phyloP scores from a whole-genome alignment of 2,113 vertebrate species.

The Illadopsis cleaveri region DNA sequence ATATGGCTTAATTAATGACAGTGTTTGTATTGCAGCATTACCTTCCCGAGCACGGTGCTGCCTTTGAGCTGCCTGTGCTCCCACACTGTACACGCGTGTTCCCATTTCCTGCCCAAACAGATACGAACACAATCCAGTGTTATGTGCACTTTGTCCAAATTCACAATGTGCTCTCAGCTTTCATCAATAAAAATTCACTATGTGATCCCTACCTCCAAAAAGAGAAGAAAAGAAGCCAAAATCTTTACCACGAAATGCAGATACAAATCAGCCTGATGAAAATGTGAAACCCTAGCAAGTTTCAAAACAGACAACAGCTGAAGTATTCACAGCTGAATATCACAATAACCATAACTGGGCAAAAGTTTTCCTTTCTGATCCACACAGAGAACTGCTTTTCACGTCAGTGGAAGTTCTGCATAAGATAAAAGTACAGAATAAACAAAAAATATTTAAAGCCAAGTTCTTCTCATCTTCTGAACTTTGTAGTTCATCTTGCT shows the following conservation, averaged over 20 bases:
- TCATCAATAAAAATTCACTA: background rate
- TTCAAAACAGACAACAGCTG: background rate
- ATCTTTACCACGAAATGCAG: background rate
- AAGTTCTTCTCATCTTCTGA: background rate
- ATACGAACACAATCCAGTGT: background rate
- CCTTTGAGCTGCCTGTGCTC: background rate
- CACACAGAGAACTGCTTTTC: background rate
- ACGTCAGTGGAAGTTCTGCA: background rate
- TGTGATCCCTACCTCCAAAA: background rate
- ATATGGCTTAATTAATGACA: constrained; percentile 74
- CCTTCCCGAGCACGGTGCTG: constrained; percentile 3
- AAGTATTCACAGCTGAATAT: constrained; percentile 9
- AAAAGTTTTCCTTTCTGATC: background rate
- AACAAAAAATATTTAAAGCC: background rate
- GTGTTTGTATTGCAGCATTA: constrained; percentile 32
- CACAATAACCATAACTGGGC: background rate
- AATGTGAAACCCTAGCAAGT: background rate
- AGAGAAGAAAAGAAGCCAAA: background rate
- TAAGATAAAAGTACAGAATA: background rate
- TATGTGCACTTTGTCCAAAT: background rate
- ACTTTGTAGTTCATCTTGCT: background rate
- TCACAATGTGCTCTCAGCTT: constrained; percentile 32
- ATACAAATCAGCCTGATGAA: background rate
- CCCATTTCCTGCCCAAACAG: constrained; percentile 12
- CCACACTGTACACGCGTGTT: background rate